Base-by-base conservation (phyloP, 2,113 vertebrate species). In the Notarius lentiginosus region DNA sequence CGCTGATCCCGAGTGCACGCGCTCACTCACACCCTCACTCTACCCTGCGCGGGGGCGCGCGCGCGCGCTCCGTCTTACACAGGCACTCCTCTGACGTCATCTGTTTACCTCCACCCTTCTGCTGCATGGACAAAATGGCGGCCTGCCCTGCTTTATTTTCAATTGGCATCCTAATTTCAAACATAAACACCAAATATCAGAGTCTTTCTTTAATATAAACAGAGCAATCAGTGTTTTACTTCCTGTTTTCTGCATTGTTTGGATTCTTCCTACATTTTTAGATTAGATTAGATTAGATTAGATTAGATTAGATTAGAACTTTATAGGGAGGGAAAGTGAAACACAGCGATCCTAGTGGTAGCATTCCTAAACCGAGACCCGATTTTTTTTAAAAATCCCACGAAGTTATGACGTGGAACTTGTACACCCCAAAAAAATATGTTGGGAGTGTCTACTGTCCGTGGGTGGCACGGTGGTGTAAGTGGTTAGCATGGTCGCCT, bases 1-100 rank as follows among this genome's bases (percentile, higher is more conserved):
- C 11, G 66, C 10, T 84, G 61, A 75, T 76, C 81, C 47, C 14
- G 47, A 66, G 47, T 65, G 61, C 63, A 73, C 53, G 79, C 79
- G 79, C 79, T 80, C 14, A 10, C 79, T 80, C 14, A 10, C 51
- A 53, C 51, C 10, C 41, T 2, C 55, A 24, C 30, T 41, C 55
- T 30, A 55, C 11, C 30, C 17, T 5, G 73, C 8, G 41, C 41
- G 41, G 41, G 41, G 41, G 41, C 41, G 41, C 41, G 41, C 41
- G 53, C 53, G 30, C 53, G n/a, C 53, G n/a, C 53, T 18, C 76
- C 8, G 56, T 79, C 79, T 56, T 80, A 27, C 56, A 55, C 49
- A 70, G n/a, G 70, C 82, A 66, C 65, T 12, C 7, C 9, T 56
- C 3, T 84, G 83, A 84, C 83, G 83, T 84, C 68, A 76, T 75